These are phyloP conservation scores for Nothocercus nigrocapillus DNA, from an alignment of 2,113 vertebrate genomes.

Conservation along the genomic window DNA sequence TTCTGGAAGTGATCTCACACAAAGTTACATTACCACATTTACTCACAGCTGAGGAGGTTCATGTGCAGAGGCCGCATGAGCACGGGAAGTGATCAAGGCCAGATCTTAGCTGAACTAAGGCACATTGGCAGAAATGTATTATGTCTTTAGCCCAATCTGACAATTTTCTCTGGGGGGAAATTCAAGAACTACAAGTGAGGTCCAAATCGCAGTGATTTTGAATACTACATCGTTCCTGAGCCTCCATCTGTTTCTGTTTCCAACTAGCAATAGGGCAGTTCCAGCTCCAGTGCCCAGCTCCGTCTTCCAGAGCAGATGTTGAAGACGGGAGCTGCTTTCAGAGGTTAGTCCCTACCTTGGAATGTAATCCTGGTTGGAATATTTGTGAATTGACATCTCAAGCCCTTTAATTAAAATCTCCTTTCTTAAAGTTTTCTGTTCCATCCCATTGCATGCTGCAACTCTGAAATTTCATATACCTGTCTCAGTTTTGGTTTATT, in stretches of 20 bases:
- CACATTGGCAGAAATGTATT: not conserved
- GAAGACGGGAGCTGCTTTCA: conserved; percentile 1
- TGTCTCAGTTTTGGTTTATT: not conserved
- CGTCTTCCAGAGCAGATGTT: conserved; percentile 48
- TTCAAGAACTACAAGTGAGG: conserved; percentile 51
- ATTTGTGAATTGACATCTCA: not conserved
- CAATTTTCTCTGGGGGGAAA: conserved; percentile 17
- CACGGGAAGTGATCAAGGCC: conserved; percentile 50
- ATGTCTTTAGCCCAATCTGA: conserved; percentile 11
- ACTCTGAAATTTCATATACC: not conserved
- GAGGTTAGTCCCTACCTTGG: conserved; percentile 30
- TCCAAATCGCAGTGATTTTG: conserved; percentile 14
- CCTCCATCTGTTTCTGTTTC: conserved; percentile 46
- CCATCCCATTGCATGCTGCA: not conserved
- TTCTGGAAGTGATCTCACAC: not conserved
- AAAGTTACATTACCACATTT: not conserved
- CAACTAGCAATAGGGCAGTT: not conserved
- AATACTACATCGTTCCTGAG: not conserved
- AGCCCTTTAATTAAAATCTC: not conserved
- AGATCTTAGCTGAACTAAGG: conserved; percentile 30
- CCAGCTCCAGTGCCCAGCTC: not conserved
- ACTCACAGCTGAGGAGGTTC: conserved; percentile 9
- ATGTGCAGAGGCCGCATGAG: not conserved
- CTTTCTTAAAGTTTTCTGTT: not conserved
- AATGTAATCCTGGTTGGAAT: conserved; percentile 38